Evolutionary conservation across 2,797 vertebrate genomes (phyloP), one percentile per base, ranked within the genome.

Genomic region (Coregonus suidteri): DNA sequence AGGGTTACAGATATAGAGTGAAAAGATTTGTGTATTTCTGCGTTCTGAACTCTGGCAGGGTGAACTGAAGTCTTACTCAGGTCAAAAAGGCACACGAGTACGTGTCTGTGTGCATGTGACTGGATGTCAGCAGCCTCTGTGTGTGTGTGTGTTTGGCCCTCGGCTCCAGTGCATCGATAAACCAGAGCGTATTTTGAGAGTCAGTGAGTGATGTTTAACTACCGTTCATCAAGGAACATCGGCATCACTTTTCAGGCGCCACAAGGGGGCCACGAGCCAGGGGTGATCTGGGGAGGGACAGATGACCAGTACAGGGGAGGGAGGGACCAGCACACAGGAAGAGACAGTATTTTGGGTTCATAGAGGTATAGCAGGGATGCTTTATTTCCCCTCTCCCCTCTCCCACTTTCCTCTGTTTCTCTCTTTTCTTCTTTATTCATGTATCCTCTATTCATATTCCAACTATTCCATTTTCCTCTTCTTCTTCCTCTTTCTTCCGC

Each of bases 121-220:
- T 51, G n/a, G 20, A 14, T 71, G 25, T 81, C 71, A 77, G 67
- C 78, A 14, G 1, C 18, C 18, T 59, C 1, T 79, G 70, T 82
- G 76, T 79, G 30, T 25, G 74, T 41, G 34, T 67, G 37, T 37
- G 70, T 73, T 68, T 51, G 37, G 25, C 85, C 53, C 53, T 86
- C 80, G 81, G 81, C 81, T 79, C 79, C 67, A n/a, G 74, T 62
- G 31, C 81, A 80, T 86, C 85, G 75, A 82, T 87, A 85, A 76
- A 83, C 83, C 77, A 84, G 86, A 88, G 85, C 83, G 83, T 53
- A 14, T 14, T 66, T 34, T 59, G 62, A 65, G 62, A 65, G 62
- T 4, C 20, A 66, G 64, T 30, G 64, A 31, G 25, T 66, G 64
- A 30, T 34, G 30, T 66, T 66, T 66, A 30, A 66, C 25, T 66